A percentile compares a stretch with the other conserved stretches of the same genome.
phyloP scores from a whole-genome alignment of 2,888 invertebrate species.

The Vannuccia rotundouncinata region DNA sequence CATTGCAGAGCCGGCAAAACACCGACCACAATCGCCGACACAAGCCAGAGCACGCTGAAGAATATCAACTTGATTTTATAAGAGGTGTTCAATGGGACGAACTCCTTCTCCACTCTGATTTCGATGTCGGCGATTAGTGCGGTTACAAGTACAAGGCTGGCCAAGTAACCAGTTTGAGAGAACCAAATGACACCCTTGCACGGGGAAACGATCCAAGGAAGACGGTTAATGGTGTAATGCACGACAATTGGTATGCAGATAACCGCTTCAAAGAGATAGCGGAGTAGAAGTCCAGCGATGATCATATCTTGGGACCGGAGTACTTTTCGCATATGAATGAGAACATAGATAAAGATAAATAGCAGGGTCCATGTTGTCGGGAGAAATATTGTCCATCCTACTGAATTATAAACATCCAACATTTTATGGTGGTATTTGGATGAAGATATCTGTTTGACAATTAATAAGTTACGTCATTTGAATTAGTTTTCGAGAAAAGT shows the following conservation, averaged over 20 bases:
- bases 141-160: background rate
- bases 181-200: background rate
- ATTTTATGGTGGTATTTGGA: too few species aligned
- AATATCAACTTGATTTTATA: background rate
- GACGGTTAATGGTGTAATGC: background rate
- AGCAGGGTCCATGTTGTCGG: background rate
- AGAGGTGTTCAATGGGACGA: background rate
- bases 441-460: too few species aligned
- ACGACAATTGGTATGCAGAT: conserved; percentile 4
- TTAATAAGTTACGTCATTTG: too few species aligned
- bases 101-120: background rate
- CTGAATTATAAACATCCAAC: background rate
- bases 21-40: background rate
- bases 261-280: background rate
- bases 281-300: background rate
- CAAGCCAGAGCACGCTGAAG: background rate
- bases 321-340: background rate
- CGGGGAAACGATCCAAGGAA: background rate
- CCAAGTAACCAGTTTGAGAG: background rate
- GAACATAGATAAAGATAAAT: background rate
- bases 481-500: too few species aligned
- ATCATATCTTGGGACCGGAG: background rate
- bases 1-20: background rate
- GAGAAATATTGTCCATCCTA: background rate
- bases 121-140: background rate